Conservation (phyloP, 2,113 vertebrate genomes). For the Gymnarchus niloticus region DNA sequence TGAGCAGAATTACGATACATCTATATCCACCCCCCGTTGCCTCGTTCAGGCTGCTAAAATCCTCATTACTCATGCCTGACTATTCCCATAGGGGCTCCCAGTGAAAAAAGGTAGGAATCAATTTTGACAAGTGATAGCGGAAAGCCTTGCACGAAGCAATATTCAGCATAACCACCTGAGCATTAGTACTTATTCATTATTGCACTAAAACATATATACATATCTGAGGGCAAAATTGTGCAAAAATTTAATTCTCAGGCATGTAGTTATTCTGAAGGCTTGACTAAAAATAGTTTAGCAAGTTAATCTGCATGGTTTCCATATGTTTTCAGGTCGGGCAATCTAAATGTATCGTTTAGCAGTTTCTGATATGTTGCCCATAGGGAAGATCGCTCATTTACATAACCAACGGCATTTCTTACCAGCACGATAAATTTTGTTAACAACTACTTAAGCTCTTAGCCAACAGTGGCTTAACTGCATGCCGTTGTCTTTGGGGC, state of each 20-base stretch:
- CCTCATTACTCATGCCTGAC: background rate
- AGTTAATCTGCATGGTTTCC: background rate
- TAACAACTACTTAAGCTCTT: background rate
- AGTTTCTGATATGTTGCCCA: background rate
- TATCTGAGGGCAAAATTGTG: background rate
- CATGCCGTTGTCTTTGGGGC: background rate
- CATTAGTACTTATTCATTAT: slow-evolving; percentile 2
- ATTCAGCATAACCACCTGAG: background rate
- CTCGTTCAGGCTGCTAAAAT: background rate
- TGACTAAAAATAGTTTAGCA: slow-evolving; percentile 2
- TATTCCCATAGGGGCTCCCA: background rate
- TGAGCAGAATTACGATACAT: background rate
- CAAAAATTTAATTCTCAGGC: slow-evolving; percentile 4
- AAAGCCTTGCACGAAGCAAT: background rate
- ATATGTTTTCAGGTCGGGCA: background rate
- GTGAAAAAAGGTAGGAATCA: background rate
- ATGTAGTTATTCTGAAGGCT: background rate
- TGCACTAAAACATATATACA: background rate
- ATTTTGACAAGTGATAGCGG: background rate
- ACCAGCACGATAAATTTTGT: background rate
- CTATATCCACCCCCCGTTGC: background rate
- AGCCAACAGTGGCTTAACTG: background rate
- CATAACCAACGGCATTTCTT: background rate
- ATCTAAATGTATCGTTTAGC: background rate
- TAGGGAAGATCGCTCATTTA: background rate